Base-by-base conservation (phyloP, 2,888 invertebrate genomes). In the Hypsopygia costalis region DNA sequence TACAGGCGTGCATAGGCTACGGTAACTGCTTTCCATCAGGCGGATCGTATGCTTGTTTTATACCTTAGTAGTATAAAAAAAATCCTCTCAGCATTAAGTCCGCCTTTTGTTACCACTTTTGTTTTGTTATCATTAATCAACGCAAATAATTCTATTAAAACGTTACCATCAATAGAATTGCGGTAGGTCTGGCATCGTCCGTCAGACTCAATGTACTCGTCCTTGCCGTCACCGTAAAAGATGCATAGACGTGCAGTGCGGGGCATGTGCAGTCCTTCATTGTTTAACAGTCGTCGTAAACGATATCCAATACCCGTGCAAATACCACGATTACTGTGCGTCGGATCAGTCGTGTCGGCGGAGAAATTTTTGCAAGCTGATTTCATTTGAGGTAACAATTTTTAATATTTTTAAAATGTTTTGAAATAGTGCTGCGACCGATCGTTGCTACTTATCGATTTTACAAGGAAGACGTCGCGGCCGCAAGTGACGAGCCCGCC, bases 361-460 rank as follows among this genome's bases (percentile, higher is more conserved):
- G 33, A 44, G 31, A 60, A 61, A 68, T 53, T 51, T 49, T 51
- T 66, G 57, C 85, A 85, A 86, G 76, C 86, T 81, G 87, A 59
- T 75, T 83, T 63, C 43, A 39, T 58, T 78, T 44, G 78, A 86
- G 85, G 83, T 86, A 25, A 12, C 34, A 44, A 37, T 49, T 49
- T 31, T 43, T 55, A 49, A 34, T 48, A 53, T 57, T 52, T 51
- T 52, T 49, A 44, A 52, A 52, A 44, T 62, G 67, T 62, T 55
- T 55, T 63, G 51, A 51, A 59, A 54, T 51, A 53, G 57, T 64
- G 55, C 55, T 47, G 50, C 58, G 47, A 55, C 57, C 60, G 63
- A 67, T 46, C 62, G 63, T 60, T 67, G 62, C 50, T 56, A 58
- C 44, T 62, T 87, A 86, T 87, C 77, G 87, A 86, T 86, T 83